Conservation (phyloP, 2,888 invertebrate species). For the Leptopilina drosophilae region DNA sequence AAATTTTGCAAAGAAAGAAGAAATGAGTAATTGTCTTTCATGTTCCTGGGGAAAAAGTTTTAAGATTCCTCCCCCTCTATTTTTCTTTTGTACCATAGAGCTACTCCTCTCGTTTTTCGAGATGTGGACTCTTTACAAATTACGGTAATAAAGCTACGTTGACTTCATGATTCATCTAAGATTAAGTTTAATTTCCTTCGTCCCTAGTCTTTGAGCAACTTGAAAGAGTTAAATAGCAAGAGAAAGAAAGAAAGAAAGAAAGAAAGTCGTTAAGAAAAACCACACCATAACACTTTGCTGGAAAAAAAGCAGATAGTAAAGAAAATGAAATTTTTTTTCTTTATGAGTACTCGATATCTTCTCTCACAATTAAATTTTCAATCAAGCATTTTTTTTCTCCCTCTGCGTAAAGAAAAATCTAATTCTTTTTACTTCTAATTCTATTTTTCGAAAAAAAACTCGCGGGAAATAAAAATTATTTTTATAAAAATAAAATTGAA, state of each 20-base stretch:
- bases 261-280: slow-evolving; percentile 55
- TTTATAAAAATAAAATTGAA: neutral
- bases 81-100: neutral
- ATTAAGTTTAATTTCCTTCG: slow-evolving; percentile 59
- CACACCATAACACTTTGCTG: slow-evolving; percentile 47
- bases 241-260: slow-evolving; percentile 41
- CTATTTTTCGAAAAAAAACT: no score
- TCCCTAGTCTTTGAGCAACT: slow-evolving; percentile 51
- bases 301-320: slow-evolving; percentile 23
- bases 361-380: no score
- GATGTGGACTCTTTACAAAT: slow-evolving; percentile 56
- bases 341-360: neutral
- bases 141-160: slow-evolving; percentile 55
- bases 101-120: slow-evolving; percentile 33
- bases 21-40: slow-evolving; percentile 37
- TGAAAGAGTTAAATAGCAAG: slow-evolving; percentile 47
- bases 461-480: neutral
- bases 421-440: no score
- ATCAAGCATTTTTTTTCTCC: no score
- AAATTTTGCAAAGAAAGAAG: slow-evolving; percentile 29
- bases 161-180: slow-evolving; percentile 60
- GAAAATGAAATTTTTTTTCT: neutral
- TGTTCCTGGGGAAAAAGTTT: slow-evolving; percentile 31
- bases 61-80: neutral
- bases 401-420: no score